Conservation (phyloP, 2,797 vertebrate species). For the Bryconaethiops microstoma region DNA sequence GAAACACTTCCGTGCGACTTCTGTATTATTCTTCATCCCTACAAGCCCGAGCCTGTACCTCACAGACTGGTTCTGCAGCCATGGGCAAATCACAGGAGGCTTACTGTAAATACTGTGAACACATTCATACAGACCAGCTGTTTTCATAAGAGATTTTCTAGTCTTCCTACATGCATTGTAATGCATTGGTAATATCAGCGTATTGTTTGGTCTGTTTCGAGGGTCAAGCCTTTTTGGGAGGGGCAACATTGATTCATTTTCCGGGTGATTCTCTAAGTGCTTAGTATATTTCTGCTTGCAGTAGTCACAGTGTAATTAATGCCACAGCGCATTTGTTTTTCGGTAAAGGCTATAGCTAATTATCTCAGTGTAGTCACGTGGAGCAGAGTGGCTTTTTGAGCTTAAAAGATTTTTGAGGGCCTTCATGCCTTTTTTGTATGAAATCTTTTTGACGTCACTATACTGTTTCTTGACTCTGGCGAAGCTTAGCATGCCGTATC, state of each 20-base stretch:
- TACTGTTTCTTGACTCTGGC: background rate
- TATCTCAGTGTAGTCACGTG: constrained; percentile 6
- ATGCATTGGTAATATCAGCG: background rate
- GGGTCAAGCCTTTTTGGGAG: background rate
- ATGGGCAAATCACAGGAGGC: background rate
- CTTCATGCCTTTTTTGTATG: background rate
- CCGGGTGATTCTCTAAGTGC: no score
- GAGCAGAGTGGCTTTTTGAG: background rate
- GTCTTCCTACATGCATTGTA: background rate
- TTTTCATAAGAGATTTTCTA: background rate
- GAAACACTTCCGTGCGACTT: background rate
- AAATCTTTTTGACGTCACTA: background rate
- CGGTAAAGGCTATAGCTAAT: background rate
- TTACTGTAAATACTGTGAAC: background rate
- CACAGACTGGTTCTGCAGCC: constrained; percentile 25
- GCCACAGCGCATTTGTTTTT: constrained; percentile 6
- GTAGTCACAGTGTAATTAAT: background rate
- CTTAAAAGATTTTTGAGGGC: background rate
- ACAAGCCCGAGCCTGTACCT: constrained; percentile 30
- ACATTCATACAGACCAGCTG: background rate
- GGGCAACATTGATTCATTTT: background rate
- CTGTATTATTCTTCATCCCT: background rate
- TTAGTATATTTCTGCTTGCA: no score
- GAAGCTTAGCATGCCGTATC: background rate
- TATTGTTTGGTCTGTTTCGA: background rate